Evolutionary conservation across 2,113 vertebrate species (phyloP).

Genomic region (Eira barbara): DNA sequence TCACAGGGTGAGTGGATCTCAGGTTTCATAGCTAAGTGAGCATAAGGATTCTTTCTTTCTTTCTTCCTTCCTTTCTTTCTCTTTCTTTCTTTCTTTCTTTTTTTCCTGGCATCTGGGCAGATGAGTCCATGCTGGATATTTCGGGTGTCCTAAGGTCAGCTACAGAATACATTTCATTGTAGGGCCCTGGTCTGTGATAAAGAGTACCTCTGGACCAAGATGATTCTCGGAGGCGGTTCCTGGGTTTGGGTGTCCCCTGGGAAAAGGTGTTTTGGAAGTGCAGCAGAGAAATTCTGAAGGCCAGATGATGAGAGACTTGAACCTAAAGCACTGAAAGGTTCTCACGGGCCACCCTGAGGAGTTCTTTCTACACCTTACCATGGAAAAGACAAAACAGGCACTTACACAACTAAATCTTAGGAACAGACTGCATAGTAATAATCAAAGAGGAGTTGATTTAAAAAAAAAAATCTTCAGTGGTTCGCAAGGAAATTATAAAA

Average conservation of each 20-base stretch:
- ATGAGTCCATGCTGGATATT: not conserved
- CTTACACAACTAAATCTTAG: not conserved
- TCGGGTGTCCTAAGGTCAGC: not conserved
- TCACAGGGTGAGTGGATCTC: not conserved
- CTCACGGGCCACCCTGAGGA: constrained; percentile 80
- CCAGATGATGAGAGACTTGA: constrained; percentile 84
- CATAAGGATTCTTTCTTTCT: not conserved
- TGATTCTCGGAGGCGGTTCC: not conserved
- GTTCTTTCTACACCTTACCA: constrained; percentile 80
- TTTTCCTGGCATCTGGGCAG: not conserved
- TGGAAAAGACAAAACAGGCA: constrained; percentile 47
- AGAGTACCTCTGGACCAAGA: not conserved
- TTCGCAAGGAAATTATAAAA: constrained; percentile 17
- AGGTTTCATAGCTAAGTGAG: not conserved
- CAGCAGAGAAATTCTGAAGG: constrained; percentile 84
- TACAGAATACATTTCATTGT: not conserved
- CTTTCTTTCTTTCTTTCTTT: not conserved
- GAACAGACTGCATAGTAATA: not conserved
- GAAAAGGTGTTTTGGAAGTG: constrained; percentile 78
- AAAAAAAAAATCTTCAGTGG: not conserved
- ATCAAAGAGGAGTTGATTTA: not conserved
- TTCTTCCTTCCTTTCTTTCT: not conserved
- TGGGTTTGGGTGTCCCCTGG: not conserved
- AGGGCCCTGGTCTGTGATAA: not conserved
- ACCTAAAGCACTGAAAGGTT: constrained; percentile 84